Evolutionary conservation across 2,888 invertebrate genomes (phyloP).

Genomic region (Caenorhabditis drosophilae): DNA sequence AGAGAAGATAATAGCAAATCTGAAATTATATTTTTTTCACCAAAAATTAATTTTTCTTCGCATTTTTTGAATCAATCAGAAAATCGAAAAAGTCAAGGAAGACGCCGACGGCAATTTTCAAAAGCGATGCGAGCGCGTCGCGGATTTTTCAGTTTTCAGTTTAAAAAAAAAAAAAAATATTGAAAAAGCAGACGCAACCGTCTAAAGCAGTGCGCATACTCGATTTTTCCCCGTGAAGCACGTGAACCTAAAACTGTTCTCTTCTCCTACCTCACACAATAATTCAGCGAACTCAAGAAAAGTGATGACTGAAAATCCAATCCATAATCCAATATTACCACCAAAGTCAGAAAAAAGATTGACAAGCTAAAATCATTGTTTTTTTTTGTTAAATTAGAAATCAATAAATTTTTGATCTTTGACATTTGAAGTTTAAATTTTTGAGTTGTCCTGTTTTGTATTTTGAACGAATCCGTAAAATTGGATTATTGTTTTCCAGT

Average conservation of each 20-base stretch:
- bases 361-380: slow-evolving; percentile 55
- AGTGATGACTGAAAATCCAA: slow-evolving; percentile 67
- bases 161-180: too few species aligned
- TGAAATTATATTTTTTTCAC: slow-evolving; percentile 5
- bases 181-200: too few species aligned
- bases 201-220: too few species aligned
- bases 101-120: neutral
- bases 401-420: neutral
- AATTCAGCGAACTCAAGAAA: slow-evolving; percentile 50
- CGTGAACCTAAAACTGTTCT: too few species aligned
- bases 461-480: too few species aligned
- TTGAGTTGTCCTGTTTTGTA: neutral
- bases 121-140: too few species aligned
- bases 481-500: too few species aligned
- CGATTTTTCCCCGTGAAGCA: too few species aligned
- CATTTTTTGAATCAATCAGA: neutral
- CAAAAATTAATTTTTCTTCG: too few species aligned
- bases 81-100: neutral
- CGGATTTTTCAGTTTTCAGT: too few species aligned
- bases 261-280: slow-evolving; percentile 37
- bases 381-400: neutral
- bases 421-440: slow-evolving; percentile 15
- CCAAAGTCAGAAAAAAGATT: slow-evolving; percentile 69
- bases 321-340: slow-evolving; percentile 69
- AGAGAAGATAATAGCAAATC: slow-evolving; percentile 9